Evolutionary conservation across 1,140 invertebrate genomes (phyloP).

Genomic region (Drosophila ananassae): DNA sequence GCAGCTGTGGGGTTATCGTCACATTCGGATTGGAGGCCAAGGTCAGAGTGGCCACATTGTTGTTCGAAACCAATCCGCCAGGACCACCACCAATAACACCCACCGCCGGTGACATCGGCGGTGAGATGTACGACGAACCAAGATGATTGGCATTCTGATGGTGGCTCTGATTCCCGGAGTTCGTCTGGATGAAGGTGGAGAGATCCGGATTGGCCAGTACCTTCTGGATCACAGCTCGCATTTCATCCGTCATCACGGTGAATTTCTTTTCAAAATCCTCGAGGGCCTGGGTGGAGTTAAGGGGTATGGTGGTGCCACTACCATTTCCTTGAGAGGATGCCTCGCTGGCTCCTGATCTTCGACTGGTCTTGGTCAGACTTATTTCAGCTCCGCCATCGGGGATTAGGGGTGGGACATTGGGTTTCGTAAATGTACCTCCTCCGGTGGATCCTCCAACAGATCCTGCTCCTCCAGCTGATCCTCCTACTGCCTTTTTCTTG

Average conservation of each 20-base stretch:
- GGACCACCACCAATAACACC: constrained; percentile 10
- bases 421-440: constrained; percentile 71
- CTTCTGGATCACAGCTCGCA: constrained; percentile 81
- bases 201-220: constrained; percentile 81
- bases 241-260: constrained; percentile 80
- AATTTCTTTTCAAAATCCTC: constrained; percentile 82
- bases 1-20: constrained; percentile 77
- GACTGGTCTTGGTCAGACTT: constrained; percentile 20
- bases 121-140: constrained; percentile 75
- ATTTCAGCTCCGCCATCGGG: constrained; percentile 41
- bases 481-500: constrained; percentile 27
- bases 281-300: constrained; percentile 72
- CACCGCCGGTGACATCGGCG: constrained; percentile 78
- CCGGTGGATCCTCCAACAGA: neutral
- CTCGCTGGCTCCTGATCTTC: neutral
- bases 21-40: constrained; percentile 77
- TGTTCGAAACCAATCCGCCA: neutral
- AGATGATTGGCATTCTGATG: constrained; percentile 23
- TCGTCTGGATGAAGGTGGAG: constrained; percentile 80
- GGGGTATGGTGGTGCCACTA: constrained; percentile 63
- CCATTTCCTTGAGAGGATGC: neutral
- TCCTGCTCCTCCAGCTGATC: constrained; percentile 10
- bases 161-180: constrained; percentile 35
- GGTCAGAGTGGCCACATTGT: constrained; percentile 61
- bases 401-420: constrained; percentile 70